phyloP scores from a whole-genome alignment of 2,113 vertebrate species.

The Osmerus eperlanus region DNA sequence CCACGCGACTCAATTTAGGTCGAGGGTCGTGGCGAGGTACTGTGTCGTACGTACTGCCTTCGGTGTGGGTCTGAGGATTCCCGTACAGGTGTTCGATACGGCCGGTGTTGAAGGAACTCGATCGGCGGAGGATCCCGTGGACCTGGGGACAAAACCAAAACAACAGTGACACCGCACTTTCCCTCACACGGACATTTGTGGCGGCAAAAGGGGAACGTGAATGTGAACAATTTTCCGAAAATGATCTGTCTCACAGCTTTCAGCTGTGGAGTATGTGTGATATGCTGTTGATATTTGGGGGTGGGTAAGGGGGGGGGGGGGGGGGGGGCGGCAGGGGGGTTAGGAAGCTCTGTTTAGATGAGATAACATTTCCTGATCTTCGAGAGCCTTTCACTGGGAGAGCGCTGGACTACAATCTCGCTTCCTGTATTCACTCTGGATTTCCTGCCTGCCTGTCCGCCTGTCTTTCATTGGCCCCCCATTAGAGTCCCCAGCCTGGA shows the following conservation, averaged over 20 bases:
- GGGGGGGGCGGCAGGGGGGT: not conserved
- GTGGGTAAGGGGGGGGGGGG: not conserved
- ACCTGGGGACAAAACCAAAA: conserved; percentile 71
- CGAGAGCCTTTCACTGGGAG: conserved; percentile 55
- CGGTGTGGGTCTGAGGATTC: conserved; percentile 88
- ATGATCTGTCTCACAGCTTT: not conserved
- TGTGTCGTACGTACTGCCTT: conserved; percentile 82
- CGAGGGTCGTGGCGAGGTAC: not conserved
- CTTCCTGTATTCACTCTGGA: conserved; percentile 71
- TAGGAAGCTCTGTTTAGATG: conserved; percentile 62
- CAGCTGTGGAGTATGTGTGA: conserved; percentile 19
- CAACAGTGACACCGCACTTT: not conserved
- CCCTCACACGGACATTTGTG: not conserved
- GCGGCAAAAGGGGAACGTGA: no score
- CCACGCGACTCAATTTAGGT: no score
- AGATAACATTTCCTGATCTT: conserved; percentile 62
- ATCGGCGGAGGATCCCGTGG: conserved; percentile 92
- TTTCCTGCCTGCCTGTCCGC: conserved; percentile 58
- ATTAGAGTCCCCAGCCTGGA: conserved; percentile 10
- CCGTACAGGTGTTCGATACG: conserved; percentile 97
- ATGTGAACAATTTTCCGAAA: not conserved
- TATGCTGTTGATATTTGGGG: conserved; percentile 12
- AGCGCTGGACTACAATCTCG: conserved; percentile 57
- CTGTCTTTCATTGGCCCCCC: conserved; percentile 38
- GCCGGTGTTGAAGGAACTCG: conserved; percentile 97